A percentile compares a stretch with the other conserved stretches of the same genome.
Evolutionary conservation across 2,797 vertebrate species (phyloP).

Genomic region (Melanotaenia parkinsoni): DNA sequence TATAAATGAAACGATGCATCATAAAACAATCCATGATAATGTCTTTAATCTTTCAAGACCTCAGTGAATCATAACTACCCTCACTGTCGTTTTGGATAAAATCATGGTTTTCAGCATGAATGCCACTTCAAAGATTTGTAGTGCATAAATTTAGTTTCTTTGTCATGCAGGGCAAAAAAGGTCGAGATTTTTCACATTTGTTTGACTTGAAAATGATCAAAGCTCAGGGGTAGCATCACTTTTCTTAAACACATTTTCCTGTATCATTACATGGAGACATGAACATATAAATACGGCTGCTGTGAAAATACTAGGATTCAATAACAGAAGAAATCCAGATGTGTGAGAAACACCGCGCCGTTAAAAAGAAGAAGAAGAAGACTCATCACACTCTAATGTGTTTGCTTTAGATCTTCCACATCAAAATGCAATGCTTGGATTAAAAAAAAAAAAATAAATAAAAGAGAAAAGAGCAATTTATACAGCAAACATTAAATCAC

Average conservation of each 20-base stretch:
- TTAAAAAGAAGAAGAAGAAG: constrained; percentile 9
- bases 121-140: constrained; percentile 53
- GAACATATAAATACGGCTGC: constrained; percentile 11
- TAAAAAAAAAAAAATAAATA: constrained; percentile 58
- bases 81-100: constrained; percentile 58
- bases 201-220: constrained; percentile 35
- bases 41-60: constrained; percentile 64
- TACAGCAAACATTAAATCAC: constrained; percentile 73
- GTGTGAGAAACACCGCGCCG: constrained; percentile 18
- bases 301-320: constrained; percentile 17
- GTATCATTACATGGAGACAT: constrained; percentile 9
- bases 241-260: constrained; percentile 16
- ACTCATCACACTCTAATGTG: constrained; percentile 59
- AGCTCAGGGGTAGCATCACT: constrained; percentile 14
- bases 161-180: constrained; percentile 16
- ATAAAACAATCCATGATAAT: constrained; percentile 42
- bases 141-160: constrained; percentile 26
- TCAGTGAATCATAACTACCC: constrained; percentile 38
- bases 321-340: constrained; percentile 19
- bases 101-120: constrained; percentile 61
- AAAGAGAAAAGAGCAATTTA: constrained; percentile 57
- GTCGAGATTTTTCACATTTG: constrained; percentile 42
- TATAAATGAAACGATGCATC: constrained; percentile 55
- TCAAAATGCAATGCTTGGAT: constrained; percentile 52
- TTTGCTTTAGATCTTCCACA: constrained; percentile 63